These are phyloP conservation scores for Anguilla japonica DNA, from an alignment of 2,113 vertebrate species.

Conservation along the genomic window DNA sequence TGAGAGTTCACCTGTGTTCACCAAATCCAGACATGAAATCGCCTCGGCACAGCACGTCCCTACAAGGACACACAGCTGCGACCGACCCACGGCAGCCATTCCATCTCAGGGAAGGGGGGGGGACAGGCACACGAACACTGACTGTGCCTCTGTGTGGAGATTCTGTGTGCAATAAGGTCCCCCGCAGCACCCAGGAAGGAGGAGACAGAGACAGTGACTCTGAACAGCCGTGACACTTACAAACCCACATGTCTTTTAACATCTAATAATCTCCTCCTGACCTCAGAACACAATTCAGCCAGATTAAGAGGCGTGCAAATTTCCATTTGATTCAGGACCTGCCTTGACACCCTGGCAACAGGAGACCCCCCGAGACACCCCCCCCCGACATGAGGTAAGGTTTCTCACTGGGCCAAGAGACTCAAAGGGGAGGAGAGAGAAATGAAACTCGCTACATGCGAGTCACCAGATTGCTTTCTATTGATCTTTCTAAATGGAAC, in stretches of 20 bases:
- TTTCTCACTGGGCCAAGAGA: slow-evolving; percentile 76
- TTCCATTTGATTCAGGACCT: not conserved
- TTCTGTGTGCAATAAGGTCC: not conserved
- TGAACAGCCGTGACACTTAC: slow-evolving; percentile 42
- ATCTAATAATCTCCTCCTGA: slow-evolving; percentile 42
- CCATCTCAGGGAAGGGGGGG: not conserved
- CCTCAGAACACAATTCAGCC: slow-evolving; percentile 10
- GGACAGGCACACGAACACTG: not conserved
- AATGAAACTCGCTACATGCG: not conserved
- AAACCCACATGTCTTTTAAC: slow-evolving; percentile 38
- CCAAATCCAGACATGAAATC: not conserved
- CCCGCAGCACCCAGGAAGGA: not conserved
- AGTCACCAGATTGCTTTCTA: slow-evolving; percentile 29
- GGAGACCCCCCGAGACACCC: not conserved
- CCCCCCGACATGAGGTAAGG: not conserved
- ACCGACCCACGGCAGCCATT: not conserved
- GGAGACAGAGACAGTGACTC: slow-evolving; percentile 14
- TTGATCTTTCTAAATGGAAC: slow-evolving; percentile 27
- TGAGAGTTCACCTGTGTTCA: not conserved
- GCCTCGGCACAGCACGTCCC: not conserved
- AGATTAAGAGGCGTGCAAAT: slow-evolving; percentile 17
- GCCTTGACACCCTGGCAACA: not conserved
- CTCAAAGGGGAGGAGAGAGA: slow-evolving; percentile 61
- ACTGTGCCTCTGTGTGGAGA: slow-evolving; percentile 1
- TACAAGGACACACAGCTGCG: not conserved